Conservation (phyloP, 2,888 invertebrate genomes). For the Poecilus cupreus region DNA sequence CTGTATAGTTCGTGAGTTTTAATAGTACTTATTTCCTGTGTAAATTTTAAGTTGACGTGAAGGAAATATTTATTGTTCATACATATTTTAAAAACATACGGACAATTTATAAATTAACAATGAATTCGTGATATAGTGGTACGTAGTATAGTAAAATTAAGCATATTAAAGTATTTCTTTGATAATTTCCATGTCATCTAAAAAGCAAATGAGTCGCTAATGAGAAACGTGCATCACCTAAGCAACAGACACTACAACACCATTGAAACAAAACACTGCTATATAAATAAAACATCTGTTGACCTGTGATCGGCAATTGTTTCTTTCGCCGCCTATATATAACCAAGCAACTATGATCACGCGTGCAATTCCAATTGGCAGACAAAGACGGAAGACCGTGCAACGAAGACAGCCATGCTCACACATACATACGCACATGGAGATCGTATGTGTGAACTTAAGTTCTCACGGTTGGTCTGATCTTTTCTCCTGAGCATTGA, state of each 20-base stretch:
- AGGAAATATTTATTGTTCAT: too few species aligned
- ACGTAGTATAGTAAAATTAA: too few species aligned
- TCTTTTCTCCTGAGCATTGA: conserved; percentile 38
- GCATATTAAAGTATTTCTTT: neutral
- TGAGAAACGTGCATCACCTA: conserved; percentile 12
- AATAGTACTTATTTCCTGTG: too few species aligned
- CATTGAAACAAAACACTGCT: conserved; percentile 34
- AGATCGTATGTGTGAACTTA: conserved; percentile 11
- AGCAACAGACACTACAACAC: conserved; percentile 1
- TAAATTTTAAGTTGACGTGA: too few species aligned
- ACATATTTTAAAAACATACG: too few species aligned
- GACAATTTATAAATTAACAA: too few species aligned
- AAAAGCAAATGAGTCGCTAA: conserved; percentile 12
- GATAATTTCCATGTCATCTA: conserved; percentile 2
- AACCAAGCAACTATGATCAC: conserved; percentile 22
- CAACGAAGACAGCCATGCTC: conserved; percentile 18
- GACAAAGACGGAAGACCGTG: neutral
- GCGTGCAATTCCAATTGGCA: conserved; percentile 44
- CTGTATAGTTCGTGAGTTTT: too few species aligned
- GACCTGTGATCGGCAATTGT: conserved; percentile 48
- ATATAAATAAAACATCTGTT: conserved; percentile 46
- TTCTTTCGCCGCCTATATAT: conserved; percentile 44
- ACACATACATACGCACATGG: neutral
- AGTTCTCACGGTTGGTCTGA: conserved; percentile 41
- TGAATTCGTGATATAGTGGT: too few species aligned